Conservation (phyloP, 2,888 invertebrate species). For the Malthinus flaveolus region DNA sequence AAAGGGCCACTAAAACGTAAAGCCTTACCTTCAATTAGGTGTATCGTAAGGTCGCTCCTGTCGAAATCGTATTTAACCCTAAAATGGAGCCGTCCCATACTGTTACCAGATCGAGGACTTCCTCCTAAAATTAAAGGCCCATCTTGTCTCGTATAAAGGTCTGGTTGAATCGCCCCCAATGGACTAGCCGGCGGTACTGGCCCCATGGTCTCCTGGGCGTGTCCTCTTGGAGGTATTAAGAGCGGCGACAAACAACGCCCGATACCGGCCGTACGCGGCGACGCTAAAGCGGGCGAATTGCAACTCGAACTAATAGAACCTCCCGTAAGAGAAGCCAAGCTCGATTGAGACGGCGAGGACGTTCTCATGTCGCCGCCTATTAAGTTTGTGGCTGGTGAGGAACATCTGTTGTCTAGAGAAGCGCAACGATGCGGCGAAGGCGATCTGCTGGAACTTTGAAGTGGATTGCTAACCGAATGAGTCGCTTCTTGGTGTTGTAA, state of each 20-base stretch:
- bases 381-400: slow-evolving; percentile 55
- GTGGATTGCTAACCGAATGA: slow-evolving; percentile 49
- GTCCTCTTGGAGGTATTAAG: slow-evolving; percentile 69
- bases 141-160: slow-evolving; percentile 80
- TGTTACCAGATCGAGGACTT: slow-evolving; percentile 62
- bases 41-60: slow-evolving; percentile 86
- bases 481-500: slow-evolving; percentile 48
- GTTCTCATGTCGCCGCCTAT: slow-evolving; percentile 57
- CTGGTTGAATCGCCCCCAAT: slow-evolving; percentile 83
- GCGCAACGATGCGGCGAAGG: slow-evolving; percentile 80
- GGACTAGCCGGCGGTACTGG: slow-evolving; percentile 61
- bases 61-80: slow-evolving; percentile 88
- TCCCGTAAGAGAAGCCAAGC: slow-evolving; percentile 66
- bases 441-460: slow-evolving; percentile 64
- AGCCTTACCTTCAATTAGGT: slow-evolving; percentile 81
- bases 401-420: slow-evolving; percentile 74
- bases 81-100: slow-evolving; percentile 80
- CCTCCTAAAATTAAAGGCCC: slow-evolving; percentile 74
- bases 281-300: slow-evolving; percentile 47
- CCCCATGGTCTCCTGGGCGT: slow-evolving; percentile 52
- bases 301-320: slow-evolving; percentile 51
- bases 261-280: slow-evolving; percentile 35
- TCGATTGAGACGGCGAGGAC: slow-evolving; percentile 71
- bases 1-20: not conserved
- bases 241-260: slow-evolving; percentile 71